Evolutionary conservation across 53 echinoderm and acorn worm genomes (phyloP).

Genomic region (Zoroaster sp.): DNA sequence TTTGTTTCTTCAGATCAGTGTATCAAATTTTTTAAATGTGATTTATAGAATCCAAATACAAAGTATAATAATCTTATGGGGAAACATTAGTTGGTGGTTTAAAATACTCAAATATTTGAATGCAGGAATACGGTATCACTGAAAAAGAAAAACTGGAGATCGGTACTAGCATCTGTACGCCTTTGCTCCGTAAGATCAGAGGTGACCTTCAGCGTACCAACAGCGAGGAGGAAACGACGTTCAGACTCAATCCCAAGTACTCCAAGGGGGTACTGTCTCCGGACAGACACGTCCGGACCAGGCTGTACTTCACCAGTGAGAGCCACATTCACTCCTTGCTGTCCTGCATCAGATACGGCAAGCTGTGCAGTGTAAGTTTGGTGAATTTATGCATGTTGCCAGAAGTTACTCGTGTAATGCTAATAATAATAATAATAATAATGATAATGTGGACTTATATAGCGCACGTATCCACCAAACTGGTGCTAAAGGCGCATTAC

Average conservation of each 20-base stretch:
- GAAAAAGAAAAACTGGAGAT: slow-evolving; percentile 83
- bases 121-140: slow-evolving; percentile 96
- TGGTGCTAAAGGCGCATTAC: not conserved
- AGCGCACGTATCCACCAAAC: not conserved
- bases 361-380: slow-evolving; percentile 86
- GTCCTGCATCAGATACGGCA: slow-evolving; percentile 85
- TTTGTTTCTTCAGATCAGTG: too few species aligned
- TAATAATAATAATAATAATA: not conserved
- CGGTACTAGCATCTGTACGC: slow-evolving; percentile 88
- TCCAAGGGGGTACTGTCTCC: slow-evolving; percentile 92
- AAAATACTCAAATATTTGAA: too few species aligned
- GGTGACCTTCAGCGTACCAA: slow-evolving; percentile 87
- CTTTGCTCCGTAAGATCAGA: slow-evolving; percentile 88
- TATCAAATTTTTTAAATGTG: too few species aligned
- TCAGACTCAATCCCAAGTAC: slow-evolving; percentile 89
- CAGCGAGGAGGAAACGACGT: slow-evolving; percentile 86
- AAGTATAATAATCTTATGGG: too few species aligned
- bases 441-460: not conserved
- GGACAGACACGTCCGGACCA: slow-evolving; percentile 86
- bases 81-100: too few species aligned
- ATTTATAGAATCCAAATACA: too few species aligned
- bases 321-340: slow-evolving; percentile 96
- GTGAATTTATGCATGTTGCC: not conserved
- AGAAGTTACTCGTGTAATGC: too few species aligned
- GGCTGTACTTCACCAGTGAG: slow-evolving; percentile 98